These are phyloP conservation scores for Poecile atricapillus DNA, from an alignment of 2,113 vertebrate species.

Conservation along the genomic window DNA sequence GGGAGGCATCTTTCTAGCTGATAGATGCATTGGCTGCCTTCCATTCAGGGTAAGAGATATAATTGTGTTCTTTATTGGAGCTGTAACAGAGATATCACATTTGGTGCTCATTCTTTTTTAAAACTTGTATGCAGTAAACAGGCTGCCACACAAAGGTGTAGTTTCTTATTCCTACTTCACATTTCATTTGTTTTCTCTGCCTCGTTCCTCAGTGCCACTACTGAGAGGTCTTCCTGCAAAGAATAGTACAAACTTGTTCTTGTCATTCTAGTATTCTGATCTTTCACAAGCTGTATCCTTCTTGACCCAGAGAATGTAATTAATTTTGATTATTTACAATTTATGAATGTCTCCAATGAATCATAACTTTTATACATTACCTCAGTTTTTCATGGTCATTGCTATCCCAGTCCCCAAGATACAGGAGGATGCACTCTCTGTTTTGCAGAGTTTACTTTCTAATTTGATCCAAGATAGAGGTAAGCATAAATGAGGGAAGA, in stretches of 20 bases:
- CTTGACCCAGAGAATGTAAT: slow-evolving; percentile 2
- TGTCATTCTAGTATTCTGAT: background rate
- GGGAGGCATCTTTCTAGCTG: background rate
- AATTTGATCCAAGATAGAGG: background rate
- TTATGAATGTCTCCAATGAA: background rate
- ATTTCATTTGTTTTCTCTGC: background rate
- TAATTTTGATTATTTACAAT: slow-evolving; percentile 15
- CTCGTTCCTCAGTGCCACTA: background rate
- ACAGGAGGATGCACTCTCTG: background rate
- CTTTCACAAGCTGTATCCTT: background rate
- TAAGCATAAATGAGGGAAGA: background rate
- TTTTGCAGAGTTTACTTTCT: slow-evolving; percentile 29
- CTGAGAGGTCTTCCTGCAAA: background rate
- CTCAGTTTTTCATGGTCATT: background rate
- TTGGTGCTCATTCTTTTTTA: background rate
- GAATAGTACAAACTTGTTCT: background rate
- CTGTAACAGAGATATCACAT: background rate
- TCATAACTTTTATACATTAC: background rate
- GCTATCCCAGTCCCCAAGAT: background rate
- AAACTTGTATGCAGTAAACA: background rate
- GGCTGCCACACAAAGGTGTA: background rate
- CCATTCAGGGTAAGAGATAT: background rate
- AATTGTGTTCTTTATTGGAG: background rate
- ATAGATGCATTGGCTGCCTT: background rate
- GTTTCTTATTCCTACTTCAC: background rate